Conservation (phyloP, 2,888 invertebrate genomes). For the Deilephila elpenor region DNA sequence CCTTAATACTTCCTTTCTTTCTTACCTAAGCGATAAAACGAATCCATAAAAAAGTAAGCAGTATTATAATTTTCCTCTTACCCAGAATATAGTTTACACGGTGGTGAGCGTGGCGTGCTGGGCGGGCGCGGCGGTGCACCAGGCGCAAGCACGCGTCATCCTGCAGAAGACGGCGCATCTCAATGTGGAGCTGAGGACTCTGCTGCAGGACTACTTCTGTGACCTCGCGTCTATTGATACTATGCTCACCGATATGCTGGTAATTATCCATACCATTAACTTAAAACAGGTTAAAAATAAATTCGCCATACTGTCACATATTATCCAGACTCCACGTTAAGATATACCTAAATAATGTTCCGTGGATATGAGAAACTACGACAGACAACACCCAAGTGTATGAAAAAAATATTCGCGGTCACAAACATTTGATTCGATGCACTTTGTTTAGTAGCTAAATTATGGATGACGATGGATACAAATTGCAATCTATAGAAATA, state of each 20-base stretch:
- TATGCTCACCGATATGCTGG: conserved; percentile 86
- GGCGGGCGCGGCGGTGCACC: conserved; percentile 81
- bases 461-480: not conserved
- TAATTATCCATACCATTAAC: conserved; percentile 44
- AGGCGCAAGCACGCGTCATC: conserved; percentile 71
- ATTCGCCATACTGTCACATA: too few relatives aligned
- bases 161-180: conserved; percentile 75
- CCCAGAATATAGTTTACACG: conserved; percentile 66
- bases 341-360: too few relatives aligned
- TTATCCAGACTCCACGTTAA: too few relatives aligned
- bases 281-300: too few relatives aligned
- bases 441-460: too few relatives aligned
- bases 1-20: too few relatives aligned
- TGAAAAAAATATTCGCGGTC: too few relatives aligned
- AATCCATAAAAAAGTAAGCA: too few relatives aligned
- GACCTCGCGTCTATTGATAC: conserved; percentile 83
- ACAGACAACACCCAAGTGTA: too few relatives aligned
- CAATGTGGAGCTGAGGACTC: conserved; percentile 68
- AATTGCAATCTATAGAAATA: not conserved
- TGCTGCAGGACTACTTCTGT: conserved; percentile 82
- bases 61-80: not conserved
- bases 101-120: conserved; percentile 77
- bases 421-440: too few relatives aligned
- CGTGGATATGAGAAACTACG: too few relatives aligned
- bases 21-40: too few relatives aligned